phyloP scores from a whole-genome alignment of 2,888 invertebrate species.

The Temnothorax rugatulus region DNA sequence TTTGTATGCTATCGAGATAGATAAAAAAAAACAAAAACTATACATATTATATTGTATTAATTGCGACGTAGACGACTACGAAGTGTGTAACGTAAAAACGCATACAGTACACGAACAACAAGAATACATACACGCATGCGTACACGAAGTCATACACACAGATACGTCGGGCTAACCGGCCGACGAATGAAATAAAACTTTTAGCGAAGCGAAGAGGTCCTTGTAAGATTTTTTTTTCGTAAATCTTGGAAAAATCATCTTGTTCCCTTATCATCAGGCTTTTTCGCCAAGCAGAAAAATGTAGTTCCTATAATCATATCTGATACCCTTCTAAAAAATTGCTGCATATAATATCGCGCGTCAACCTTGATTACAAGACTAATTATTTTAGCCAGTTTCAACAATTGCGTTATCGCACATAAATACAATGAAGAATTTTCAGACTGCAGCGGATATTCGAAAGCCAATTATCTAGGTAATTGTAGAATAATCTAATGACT shows the following conservation, averaged over 20 bases:
- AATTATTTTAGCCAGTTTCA: conserved; percentile 23
- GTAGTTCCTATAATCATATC: not conserved
- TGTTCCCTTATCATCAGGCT: not conserved
- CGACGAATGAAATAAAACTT: conserved; percentile 82
- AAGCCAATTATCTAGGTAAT: conserved; percentile 68
- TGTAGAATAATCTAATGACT: conserved; percentile 59
- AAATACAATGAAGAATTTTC: conserved; percentile 44
- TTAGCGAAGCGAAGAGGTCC: conserved; percentile 81
- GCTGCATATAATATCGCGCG: not conserved
- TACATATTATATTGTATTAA: conserved; percentile 83
- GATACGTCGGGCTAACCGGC: conserved; percentile 72
- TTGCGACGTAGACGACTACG: conserved; percentile 75
- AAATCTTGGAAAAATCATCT: not conserved
- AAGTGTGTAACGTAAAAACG: conserved; percentile 69
- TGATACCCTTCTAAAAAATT: conserved; percentile 2
- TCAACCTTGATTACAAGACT: conserved; percentile 3
- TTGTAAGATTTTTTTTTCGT: conserved; percentile 34
- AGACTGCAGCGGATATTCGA: conserved; percentile 23
- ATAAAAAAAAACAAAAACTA: conserved; percentile 76
- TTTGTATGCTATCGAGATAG: conserved; percentile 85
- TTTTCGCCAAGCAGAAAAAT: not conserved
- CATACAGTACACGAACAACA: conserved; percentile 46
- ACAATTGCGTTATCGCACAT: not conserved
- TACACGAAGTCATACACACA: conserved; percentile 75
- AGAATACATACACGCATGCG: conserved; percentile 54